Conservation (phyloP, 53 echinoderm and acorn worm genomes). For the Pentamera pediparva region DNA sequence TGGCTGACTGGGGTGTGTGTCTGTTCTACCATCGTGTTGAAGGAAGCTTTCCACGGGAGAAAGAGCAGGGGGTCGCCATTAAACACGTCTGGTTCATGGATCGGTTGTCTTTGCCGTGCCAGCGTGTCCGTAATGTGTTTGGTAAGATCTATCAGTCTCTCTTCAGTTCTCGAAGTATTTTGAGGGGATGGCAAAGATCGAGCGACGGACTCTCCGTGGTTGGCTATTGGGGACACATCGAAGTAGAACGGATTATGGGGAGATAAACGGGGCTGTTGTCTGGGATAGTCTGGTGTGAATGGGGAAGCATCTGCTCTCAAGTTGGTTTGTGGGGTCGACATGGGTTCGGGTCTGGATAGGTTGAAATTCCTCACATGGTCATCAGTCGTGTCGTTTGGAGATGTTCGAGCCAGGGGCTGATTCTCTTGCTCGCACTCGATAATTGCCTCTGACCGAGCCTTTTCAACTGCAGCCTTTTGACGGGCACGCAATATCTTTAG, state of each 20-base stretch:
- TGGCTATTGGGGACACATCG: not conserved
- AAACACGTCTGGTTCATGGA: constrained; percentile 41
- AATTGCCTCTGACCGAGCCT: constrained; percentile 25
- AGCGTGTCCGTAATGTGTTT: constrained; percentile 31
- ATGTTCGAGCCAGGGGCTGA: not conserved
- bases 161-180: not conserved
- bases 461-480: constrained; percentile 27
- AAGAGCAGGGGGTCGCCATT: constrained; percentile 37
- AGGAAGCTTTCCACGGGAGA: constrained; percentile 36
- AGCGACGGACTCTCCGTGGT: no score
- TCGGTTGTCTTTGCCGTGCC: constrained; percentile 32
- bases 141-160: constrained; percentile 24
- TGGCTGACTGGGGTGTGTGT: constrained; percentile 7
- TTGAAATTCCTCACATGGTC: no score
- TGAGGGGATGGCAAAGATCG: not conserved
- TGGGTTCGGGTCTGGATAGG: no score
- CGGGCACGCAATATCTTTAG: constrained; percentile 13
- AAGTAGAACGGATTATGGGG: not conserved
- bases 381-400: constrained; percentile 27
- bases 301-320: not conserved
- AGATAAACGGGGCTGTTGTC: not conserved
- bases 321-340: not conserved
- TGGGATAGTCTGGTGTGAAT: not conserved
- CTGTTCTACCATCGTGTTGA: constrained; percentile 25
- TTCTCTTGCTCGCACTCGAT: constrained; percentile 13